phyloP scores from a whole-genome alignment of 2,888 invertebrate species.

The Hirtodrosophila duncani region DNA sequence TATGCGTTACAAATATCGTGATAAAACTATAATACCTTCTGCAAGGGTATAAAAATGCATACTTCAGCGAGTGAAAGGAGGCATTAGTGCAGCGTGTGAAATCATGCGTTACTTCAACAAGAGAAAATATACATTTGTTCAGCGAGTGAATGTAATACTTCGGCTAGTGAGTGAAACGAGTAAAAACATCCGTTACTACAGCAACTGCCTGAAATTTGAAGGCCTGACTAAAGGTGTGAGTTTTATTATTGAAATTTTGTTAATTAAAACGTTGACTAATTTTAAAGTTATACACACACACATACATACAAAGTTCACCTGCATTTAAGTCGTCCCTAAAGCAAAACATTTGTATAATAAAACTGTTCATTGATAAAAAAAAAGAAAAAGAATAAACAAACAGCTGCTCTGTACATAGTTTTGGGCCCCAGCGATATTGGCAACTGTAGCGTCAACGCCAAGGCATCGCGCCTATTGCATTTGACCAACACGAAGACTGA shows the following conservation, averaged over 20 bases:
- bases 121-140: background rate
- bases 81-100: too few relatives aligned
- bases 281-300: constrained; percentile 30
- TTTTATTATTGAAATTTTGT: constrained; percentile 12
- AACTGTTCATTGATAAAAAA: constrained; percentile 39
- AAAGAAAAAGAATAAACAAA: background rate
- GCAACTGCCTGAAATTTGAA: background rate
- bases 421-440: too few relatives aligned
- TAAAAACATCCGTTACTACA: background rate
- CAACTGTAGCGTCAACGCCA: too few relatives aligned
- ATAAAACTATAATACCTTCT: too few relatives aligned
- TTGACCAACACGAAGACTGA: background rate
- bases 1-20: too few relatives aligned
- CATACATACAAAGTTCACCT: constrained; percentile 31
- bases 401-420: constrained; percentile 23
- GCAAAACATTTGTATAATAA: constrained; percentile 59
- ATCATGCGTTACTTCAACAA: too few relatives aligned
- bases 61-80: too few relatives aligned
- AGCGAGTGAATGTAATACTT: too few relatives aligned
- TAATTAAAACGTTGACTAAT: constrained; percentile 51
- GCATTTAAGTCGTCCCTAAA: constrained; percentile 59
- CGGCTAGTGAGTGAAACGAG: too few relatives aligned
- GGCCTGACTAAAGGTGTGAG: background rate
- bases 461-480: constrained; percentile 20
- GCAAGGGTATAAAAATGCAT: too few relatives aligned